Conservation (phyloP, 1,140 invertebrate species). For the Bombus pascuorum region DNA sequence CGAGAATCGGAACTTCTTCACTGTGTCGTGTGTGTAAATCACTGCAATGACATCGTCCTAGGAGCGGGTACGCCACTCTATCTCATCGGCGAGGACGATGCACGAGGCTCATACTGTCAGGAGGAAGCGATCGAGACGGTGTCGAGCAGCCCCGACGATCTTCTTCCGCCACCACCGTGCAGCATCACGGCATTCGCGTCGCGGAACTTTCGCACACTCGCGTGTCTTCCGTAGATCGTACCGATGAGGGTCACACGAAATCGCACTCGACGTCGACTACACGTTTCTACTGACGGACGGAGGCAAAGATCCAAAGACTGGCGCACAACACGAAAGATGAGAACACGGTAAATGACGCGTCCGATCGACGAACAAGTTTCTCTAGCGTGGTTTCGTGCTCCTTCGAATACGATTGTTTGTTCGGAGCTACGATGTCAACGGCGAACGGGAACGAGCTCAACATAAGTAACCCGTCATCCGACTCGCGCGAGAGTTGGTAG, state of each 20-base stretch:
- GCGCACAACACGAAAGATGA: neutral
- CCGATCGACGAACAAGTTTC: neutral
- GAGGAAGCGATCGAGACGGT: constrained; percentile 55
- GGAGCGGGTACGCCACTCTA: constrained; percentile 18
- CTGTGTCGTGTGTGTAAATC: neutral
- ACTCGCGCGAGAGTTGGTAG: constrained; percentile 70
- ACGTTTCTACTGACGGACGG: no score
- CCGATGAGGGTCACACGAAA: neutral
- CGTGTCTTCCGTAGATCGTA: constrained; percentile 17
- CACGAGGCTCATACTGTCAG: constrained; percentile 65
- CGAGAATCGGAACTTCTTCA: neutral
- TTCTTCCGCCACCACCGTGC: constrained; percentile 45
- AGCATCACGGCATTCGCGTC: constrained; percentile 59
- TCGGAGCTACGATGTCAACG: neutral
- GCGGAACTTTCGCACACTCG: constrained; percentile 29
- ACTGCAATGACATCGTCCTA: constrained; percentile 48
- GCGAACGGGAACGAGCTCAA: constrained; percentile 6
- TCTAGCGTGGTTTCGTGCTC: neutral
- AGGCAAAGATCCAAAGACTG: no score
- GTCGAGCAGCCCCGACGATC: constrained; percentile 57
- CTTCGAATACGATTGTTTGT: neutral
- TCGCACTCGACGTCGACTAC: neutral
- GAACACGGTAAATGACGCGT: neutral
- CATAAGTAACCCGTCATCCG: constrained; percentile 53
- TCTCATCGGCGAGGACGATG: constrained; percentile 49